Evolutionary conservation across 2,888 invertebrate species (phyloP), one percentile per base, ranked within the genome.

Genomic region (Meteorus cinctellus): DNA sequence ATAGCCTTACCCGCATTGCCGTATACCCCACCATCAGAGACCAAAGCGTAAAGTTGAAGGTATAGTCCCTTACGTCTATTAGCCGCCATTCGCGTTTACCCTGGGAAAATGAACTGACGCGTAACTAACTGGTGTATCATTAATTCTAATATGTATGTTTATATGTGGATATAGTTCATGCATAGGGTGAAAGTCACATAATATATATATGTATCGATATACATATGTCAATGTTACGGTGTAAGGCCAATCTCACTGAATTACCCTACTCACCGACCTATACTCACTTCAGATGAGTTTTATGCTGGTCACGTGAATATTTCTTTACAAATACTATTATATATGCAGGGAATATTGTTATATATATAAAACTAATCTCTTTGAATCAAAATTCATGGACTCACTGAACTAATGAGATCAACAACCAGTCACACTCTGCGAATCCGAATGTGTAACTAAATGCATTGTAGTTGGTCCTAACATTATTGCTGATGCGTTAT

Each of bases 81-180:
- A 8, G 6, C 36, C 59, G 27, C 16, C 63, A 31, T 24, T 27
- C 19, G 29, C 31, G 34, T 48, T 51, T 75, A 83, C 83, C 87
- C 85, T 89, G 89, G 89, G 89, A 89, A 89, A 89, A 89, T 88
- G 85, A 87, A 88, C 87, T 89, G 89, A 89, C 89, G 89, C 86
- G 89, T 88, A 88, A 88, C 89, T 88, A 89, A 89, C 87, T 85
- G 83, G 87, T 86, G 82, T 89, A 86, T 89, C 89, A 89, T 89
- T 89, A 89, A 88, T 86, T 85, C 82, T 83, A 83, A 85, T 83
- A 76, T 85, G 86, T 86, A 86, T 88, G 88, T 88, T 88, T 88
- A 86, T 86, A 19, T 24, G 85, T 85, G 82, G 84, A 59, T 77
- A 80, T 76, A 79, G 85, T 84, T 19, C 19, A 19, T 83, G 82